Evolutionary conservation across 1,140 invertebrate genomes (phyloP).

Genomic region (Lanistes nyassanus): DNA sequence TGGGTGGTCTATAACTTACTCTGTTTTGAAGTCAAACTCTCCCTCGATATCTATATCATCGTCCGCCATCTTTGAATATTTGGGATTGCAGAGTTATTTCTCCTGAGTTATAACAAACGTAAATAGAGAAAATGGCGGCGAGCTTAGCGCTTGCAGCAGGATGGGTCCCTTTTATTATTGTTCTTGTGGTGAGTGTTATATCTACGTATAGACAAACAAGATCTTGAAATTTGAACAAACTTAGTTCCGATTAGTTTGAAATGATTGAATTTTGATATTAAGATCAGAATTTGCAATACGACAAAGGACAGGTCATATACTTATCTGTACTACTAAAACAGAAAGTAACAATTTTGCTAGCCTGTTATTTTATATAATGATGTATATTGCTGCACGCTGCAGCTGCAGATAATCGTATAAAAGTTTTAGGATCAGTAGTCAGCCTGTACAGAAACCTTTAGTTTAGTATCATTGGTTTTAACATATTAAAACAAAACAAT

Average conservation of each 20-base stretch:
- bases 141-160: constrained; percentile 56
- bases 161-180: constrained; percentile 64
- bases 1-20: constrained; percentile 40
- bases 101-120: constrained; percentile 12
- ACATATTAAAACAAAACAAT: too few species aligned
- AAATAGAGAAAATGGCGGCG: constrained; percentile 44
- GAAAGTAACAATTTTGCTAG: background rate
- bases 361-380: background rate
- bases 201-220: too few species aligned
- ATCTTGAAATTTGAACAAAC: too few species aligned
- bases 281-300: too few species aligned
- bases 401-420: too few species aligned
- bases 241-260: too few species aligned
- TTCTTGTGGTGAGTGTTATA: constrained; percentile 57
- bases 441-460: too few species aligned
- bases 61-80: constrained; percentile 57
- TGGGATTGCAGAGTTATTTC: background rate
- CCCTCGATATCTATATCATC: constrained; percentile 66
- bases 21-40: constrained; percentile 63
- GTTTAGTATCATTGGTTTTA: too few species aligned
- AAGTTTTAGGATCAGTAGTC: too few species aligned
- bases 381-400: background rate
- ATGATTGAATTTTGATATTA: too few species aligned
- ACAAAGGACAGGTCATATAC: too few species aligned
- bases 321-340: background rate